Percentiles rank a stretch among this genome's conserved stretches.
These are phyloP conservation scores for Pogonophryne albipinna DNA, from an alignment of 2,797 vertebrate genomes.

Conservation along the genomic window DNA sequence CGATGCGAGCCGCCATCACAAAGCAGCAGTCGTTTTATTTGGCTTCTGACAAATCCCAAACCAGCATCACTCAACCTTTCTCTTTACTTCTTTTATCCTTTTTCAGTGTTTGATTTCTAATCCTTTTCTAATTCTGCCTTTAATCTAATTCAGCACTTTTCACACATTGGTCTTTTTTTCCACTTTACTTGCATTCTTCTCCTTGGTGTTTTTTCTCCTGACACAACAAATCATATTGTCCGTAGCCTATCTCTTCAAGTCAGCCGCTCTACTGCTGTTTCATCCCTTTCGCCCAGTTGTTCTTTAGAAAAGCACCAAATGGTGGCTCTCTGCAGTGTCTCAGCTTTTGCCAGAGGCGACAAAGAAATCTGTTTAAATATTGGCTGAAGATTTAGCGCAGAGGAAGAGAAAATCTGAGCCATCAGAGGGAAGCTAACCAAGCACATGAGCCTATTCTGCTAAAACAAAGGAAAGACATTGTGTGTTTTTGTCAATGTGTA, in stretches of 20 bases:
- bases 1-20: slow-evolving; percentile 21
- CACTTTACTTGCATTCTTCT: too few species aligned
- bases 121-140: not conserved
- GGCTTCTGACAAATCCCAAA: slow-evolving; percentile 33
- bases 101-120: not conserved
- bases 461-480: slow-evolving; percentile 23
- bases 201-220: slow-evolving; percentile 26
- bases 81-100: not conserved
- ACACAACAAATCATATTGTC: slow-evolving; percentile 54
- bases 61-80: not conserved
- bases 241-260: slow-evolving; percentile 49
- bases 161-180: not conserved
- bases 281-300: slow-evolving; percentile 42
- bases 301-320: slow-evolving; percentile 41
- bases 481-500: not conserved
- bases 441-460: slow-evolving; percentile 30
- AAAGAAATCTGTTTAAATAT: slow-evolving; percentile 73
- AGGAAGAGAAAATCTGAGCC: slow-evolving; percentile 53
- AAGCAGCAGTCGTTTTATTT: slow-evolving; percentile 40
- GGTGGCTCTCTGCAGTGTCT: slow-evolving; percentile 48
- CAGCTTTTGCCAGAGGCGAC: slow-evolving; percentile 67
- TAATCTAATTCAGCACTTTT: slow-evolving; percentile 2
- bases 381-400: slow-evolving; percentile 67
- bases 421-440: slow-evolving; percentile 43
- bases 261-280: slow-evolving; percentile 42